Percentiles rank a stretch among this genome's conserved stretches.
These are phyloP conservation scores for Polyodon spathula DNA, from an alignment of 2,113 vertebrate genomes.

Conservation along the genomic window DNA sequence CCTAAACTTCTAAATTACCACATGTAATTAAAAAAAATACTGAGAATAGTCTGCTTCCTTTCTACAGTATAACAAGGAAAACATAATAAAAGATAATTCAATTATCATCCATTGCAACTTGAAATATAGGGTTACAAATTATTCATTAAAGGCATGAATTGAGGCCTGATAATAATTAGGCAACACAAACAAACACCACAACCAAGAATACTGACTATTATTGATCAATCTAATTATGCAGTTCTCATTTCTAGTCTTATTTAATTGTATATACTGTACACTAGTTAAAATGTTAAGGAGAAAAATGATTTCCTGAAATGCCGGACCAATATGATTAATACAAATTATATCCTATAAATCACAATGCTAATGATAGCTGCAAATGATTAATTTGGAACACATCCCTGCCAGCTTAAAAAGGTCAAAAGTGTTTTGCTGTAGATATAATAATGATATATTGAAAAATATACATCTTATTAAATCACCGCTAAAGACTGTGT, in stretches of 20 bases:
- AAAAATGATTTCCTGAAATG: neutral
- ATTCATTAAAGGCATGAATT: too few species aligned
- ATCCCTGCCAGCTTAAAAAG: neutral
- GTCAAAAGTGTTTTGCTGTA: neutral
- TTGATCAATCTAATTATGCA: too few species aligned
- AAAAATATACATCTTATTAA: neutral
- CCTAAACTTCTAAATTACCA: too few species aligned
- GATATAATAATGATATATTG: conserved; percentile 3
- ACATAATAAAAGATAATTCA: too few species aligned
- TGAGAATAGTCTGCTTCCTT: too few species aligned
- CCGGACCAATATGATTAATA: neutral
- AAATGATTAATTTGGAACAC: neutral
- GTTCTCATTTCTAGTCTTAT: neutral
- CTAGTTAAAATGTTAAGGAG: neutral
- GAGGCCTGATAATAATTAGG: too few species aligned
- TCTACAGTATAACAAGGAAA: too few species aligned
- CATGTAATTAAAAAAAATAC: too few species aligned
- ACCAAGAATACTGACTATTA: too few species aligned
- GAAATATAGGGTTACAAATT: too few species aligned
- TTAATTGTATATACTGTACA: neutral
- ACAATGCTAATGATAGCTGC: neutral
- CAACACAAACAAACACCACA: too few species aligned
- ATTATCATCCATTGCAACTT: too few species aligned
- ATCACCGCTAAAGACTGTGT: conserved; percentile 3
- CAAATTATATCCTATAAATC: neutral